Evolutionary conservation across 2,888 invertebrate genomes (phyloP), one percentile per base, ranked within the genome.

Genomic region (Rhaphigaster nebulosa): DNA sequence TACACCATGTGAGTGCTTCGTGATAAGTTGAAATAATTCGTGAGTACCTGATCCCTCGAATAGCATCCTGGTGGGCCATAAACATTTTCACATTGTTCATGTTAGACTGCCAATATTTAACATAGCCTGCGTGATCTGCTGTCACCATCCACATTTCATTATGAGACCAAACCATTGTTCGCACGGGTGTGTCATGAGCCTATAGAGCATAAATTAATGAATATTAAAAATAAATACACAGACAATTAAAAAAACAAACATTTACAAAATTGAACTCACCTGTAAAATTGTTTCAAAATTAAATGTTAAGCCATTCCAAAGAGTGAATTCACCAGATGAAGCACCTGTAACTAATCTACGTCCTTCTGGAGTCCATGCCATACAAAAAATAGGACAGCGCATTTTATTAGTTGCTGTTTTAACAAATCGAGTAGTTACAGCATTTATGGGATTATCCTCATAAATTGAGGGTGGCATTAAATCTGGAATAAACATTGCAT

Each of bases 1-100:
- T 88, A 88, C 88, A 88, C 56, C 56, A 88, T 88, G 60, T 88
- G 65, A 88, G 60, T 88, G 88, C 88, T 60, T 88, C 56, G 88
- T 65, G 70, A 89, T 89, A 89, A 89, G 89, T 89, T 89, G 89
- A 89, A 89, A 89, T 89, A 89, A 89, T 45, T 89, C 89, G 87
- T 91, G 91, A 89, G 95, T 96, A 98, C 98, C 98, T 98, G 95
- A 99, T 97, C 95, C 99, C 99, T 94, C 99, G 96, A 93, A 99
- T 97, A 92, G 99, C 98, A 95, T 99, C 99, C 96, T 99, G 99
- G 94, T 99, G 99, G 91, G 99, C 99, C 95, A 99, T 99, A 95
- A 98, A 99, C 99, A 99, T 99, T 96, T 99, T 99, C 91, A 99
- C 99, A 95, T 99, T 99, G 95, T 99, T 99, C 99, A 99, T 99